Evolutionary conservation across 2,113 vertebrate species (phyloP).

Genomic region (Falco punctatus): DNA sequence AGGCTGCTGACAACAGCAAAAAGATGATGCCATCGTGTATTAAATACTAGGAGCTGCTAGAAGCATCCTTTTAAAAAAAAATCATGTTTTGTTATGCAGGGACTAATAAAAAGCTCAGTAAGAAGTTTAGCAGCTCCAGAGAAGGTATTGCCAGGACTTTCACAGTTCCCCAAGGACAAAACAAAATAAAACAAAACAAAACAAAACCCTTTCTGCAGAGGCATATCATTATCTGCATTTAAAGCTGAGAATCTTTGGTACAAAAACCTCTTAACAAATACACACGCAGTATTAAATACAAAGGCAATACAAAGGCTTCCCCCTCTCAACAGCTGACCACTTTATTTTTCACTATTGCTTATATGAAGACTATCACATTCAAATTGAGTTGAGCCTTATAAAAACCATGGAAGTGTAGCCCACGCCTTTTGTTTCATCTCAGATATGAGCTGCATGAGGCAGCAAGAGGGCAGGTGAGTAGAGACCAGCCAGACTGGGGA

Average conservation of each 20-base stretch:
- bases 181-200: neutral
- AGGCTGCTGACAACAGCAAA: neutral
- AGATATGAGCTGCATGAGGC: neutral
- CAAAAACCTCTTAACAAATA: neutral
- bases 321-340: accelerated
- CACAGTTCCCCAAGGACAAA: neutral
- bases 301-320: too few species aligned
- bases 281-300: neutral
- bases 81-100: neutral
- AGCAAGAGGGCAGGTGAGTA: neutral
- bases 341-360: neutral
- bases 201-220: neutral
- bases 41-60: neutral
- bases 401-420: neutral
- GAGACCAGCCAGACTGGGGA: neutral
- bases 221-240: neutral
- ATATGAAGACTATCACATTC: neutral
- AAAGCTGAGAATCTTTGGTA: neutral
- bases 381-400: neutral
- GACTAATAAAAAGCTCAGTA: neutral
- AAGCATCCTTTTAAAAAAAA: neutral
- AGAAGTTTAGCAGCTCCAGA: neutral
- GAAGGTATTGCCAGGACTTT: neutral
- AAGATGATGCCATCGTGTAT: neutral
- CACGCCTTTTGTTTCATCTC: neutral